These are phyloP conservation scores for Brachyhypopomus gauderio DNA, from an alignment of 2,113 vertebrate species.

Conservation along the genomic window DNA sequence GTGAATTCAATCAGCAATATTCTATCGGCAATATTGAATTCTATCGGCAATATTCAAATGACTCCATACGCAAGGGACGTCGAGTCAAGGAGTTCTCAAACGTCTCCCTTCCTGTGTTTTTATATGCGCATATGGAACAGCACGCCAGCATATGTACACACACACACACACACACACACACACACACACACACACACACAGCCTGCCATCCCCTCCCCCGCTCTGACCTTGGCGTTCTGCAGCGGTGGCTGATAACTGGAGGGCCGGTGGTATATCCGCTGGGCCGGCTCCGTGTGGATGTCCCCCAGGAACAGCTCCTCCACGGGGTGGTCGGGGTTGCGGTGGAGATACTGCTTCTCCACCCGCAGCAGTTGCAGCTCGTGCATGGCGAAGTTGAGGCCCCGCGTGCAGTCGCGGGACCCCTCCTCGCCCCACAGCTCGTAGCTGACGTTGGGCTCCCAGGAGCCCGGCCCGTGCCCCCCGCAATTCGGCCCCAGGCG, in stretches of 20 bases:
- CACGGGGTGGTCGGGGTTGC: conserved; percentile 87
- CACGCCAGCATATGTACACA: neutral
- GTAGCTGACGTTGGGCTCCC: conserved; percentile 79
- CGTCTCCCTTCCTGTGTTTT: neutral
- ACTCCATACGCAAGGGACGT: neutral
- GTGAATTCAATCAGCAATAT: conserved; percentile 32
- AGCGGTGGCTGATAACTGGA: conserved; percentile 92
- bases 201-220: no score
- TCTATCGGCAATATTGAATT: conserved; percentile 18
- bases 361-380: conserved; percentile 93
- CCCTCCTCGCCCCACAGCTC: conserved; percentile 87
- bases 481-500: conserved; percentile 81
- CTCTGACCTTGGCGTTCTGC: conserved; percentile 88
- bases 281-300: conserved; percentile 86
- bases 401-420: conserved; percentile 81
- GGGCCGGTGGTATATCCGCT: conserved; percentile 91
- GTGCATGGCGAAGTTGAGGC: conserved; percentile 92
- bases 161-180: neutral
- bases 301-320: conserved; percentile 95
- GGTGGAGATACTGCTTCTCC: conserved; percentile 91
- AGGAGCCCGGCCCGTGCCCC: conserved; percentile 68
- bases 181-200: neutral
- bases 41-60: conserved; percentile 18
- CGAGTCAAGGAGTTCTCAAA: neutral
- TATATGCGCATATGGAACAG: conserved; percentile 11